These are phyloP conservation scores for Kradibia gibbosae DNA, from an alignment of 1,140 invertebrate species.

Conservation along the genomic window DNA sequence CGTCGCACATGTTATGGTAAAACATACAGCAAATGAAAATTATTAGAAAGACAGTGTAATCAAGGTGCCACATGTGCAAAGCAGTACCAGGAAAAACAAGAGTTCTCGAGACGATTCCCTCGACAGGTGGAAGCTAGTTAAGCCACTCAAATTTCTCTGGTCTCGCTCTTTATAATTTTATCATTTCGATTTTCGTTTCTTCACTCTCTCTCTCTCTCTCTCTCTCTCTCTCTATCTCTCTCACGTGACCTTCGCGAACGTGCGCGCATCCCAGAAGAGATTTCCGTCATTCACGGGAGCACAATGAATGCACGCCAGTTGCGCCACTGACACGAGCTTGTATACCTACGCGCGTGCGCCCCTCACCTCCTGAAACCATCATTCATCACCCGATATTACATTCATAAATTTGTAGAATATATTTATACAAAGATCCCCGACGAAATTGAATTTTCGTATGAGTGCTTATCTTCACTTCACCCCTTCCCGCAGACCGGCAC, in stretches of 20 bases:
- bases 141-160: conserved; percentile 28
- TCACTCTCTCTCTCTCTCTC: background rate
- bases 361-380: conserved; percentile 3
- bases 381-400: conserved; percentile 31
- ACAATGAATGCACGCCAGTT: conserved; percentile 59
- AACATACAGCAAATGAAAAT: no score
- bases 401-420: conserved; percentile 42
- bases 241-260: background rate
- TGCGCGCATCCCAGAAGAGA: conserved; percentile 19
- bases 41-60: no score
- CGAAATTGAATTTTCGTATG: conserved; percentile 43
- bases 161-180: no score
- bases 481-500: no score
- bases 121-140: no score
- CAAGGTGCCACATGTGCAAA: no score
- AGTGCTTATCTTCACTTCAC: background rate
- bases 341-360: conserved; percentile 7
- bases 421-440: conserved; percentile 11
- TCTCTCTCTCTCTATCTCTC: background rate
- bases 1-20: no score
- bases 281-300: conserved; percentile 55
- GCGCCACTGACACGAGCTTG: conserved; percentile 59
- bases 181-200: background rate
- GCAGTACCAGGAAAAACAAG: no score
- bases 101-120: no score